Evolutionary conservation across 1,140 invertebrate species (phyloP), one percentile per base, ranked within the genome.

Genomic region (Plutomurus gul): DNA sequence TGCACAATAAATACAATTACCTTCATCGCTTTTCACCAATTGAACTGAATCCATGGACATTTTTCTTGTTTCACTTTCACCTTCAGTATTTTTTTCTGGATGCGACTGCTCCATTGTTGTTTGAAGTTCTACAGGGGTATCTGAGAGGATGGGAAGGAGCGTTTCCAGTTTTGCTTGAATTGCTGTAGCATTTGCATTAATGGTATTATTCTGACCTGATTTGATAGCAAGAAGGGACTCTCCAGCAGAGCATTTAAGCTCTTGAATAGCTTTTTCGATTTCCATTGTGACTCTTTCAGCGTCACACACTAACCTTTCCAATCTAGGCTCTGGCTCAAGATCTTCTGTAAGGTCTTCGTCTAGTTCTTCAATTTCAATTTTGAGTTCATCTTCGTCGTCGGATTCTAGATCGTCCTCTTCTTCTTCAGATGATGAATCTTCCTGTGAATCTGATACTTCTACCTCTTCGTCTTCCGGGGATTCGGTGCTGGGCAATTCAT

Each of bases 261-360:
- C 71, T 40, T 74, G 33, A 75, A 78, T 39, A 25, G 73, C 60
- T 30, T 18, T 65, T 46, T 79, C 78, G 10, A 79, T 79, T 75
- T 79, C 78, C 27, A 36, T 40, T n/a, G 71, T 60, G 13, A 79
- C 77, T 60, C 72, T 60, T 36, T 74, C 71, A n/a, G 77, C 71
- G 43, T 65, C 47, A 10, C 30, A 74, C 7, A 79, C 71, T 3
- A 79, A 37, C 33, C 25, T 60, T 75, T 79, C 77, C 1, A 74
- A 22, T 60, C 49, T n/a, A 39, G 39, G 39, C 39, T 43, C 39
- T 6, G 60, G 46, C 11, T 47, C 16, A 7, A 47, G 27, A 10
- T 77, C 30, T 33, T 74, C 27, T 2, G 37, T 40, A 13, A 72
- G 13, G 13, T 30, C 70, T 13, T 40, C 36, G 10, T 72, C 70